Base-by-base conservation (phyloP, 2,888 invertebrate species). In the Stenoptilia bipunctidactyla region DNA sequence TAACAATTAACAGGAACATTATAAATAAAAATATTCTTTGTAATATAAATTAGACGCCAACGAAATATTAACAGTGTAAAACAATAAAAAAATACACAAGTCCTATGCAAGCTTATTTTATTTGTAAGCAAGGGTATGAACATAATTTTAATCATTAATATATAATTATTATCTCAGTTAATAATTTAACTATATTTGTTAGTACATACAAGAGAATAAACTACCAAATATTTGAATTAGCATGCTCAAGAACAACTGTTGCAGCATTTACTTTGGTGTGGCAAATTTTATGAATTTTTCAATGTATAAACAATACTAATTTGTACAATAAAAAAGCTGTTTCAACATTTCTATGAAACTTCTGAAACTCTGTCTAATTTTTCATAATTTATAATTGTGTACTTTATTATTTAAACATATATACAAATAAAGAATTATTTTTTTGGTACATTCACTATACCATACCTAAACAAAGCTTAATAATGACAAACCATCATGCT, bases 181-280 rank as follows among this genome's bases (percentile, higher is more conserved):
- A 20, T 20, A 20, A 20, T 3, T 20, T 20, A 20, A 20, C 8
- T 5, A 20, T 20, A 20, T 20, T 20, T 20, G 3, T 20, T 5
- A 20, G 8, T 20, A 20, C 20, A 20, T 20, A 20, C 3, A 20
- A 20, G 8, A 5, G 20, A 20, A 20, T 5, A 20, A 5, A 20
- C 20, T 5, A 8, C 20, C 20, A 3, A 20, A 20, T 6, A 14
- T 35, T 36, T 55, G 53, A 58, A 56, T 59, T 48, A 58, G 35
- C 43, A 44, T 55, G 55, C 20, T 20, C 20, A 55, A 43, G 41
- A 42, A 52, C 55, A 62, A 66, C 61, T 65, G 65, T 65, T 66
- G 61, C 66, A 66, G 49, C 53, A 49, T 59, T 44, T 56, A 66
- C 67, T 67, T 67, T 67, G 66, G 67, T 67, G 48, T 44, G 39